These are phyloP conservation scores for Andrena bicolor DNA, from an alignment of 2,888 invertebrate species.

Conservation along the genomic window DNA sequence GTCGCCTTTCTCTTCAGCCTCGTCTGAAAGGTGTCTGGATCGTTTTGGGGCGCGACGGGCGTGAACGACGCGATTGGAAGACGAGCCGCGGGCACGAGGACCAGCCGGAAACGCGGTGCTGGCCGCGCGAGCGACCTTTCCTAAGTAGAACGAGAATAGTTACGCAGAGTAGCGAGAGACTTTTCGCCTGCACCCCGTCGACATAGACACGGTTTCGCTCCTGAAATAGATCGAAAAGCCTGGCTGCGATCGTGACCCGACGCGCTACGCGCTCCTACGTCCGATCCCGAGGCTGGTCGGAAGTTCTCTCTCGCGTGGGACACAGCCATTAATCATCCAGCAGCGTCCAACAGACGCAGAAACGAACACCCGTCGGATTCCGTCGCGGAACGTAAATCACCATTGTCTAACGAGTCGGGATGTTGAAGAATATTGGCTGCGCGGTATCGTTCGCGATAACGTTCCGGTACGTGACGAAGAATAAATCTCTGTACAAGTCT, in stretches of 20 bases:
- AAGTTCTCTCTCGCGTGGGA: conserved; percentile 45
- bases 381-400: no score
- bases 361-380: not conserved
- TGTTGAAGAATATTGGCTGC: no score
- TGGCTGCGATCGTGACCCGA: conserved; percentile 58
- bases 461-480: no score
- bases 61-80: conserved; percentile 19
- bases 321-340: conserved; percentile 20
- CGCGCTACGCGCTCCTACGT: not conserved
- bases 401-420: no score
- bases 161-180: conserved; percentile 45
- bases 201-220: conserved; percentile 60
- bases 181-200: conserved; percentile 32
- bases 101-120: conserved; percentile 14
- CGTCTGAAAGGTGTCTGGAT: conserved; percentile 17
- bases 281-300: conserved; percentile 24
- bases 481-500: no score
- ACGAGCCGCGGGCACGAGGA: not conserved
- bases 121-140: conserved; percentile 37
- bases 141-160: conserved; percentile 57
- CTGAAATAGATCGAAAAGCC: conserved; percentile 62
- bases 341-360: not conserved
- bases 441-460: no score
- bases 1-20: conserved; percentile 43
- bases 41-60: not conserved